A percentile compares a stretch with the other conserved stretches of the same genome.
Conservation (phyloP, 2,797 vertebrate genomes). For the Liparis tanakae region DNA sequence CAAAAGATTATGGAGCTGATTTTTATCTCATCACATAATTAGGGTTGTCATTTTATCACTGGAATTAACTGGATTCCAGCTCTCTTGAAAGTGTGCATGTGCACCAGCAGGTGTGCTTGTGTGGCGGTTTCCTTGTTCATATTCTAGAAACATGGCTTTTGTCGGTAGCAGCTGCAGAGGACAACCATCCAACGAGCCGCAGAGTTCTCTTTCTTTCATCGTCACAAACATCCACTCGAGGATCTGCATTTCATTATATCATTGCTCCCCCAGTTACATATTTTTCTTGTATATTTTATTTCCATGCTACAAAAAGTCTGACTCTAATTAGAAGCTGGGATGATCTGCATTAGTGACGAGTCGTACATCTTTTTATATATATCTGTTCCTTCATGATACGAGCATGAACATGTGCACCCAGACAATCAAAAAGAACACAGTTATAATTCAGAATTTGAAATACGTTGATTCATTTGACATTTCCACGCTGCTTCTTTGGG, state of each 20-base stretch:
- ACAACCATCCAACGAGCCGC: conserved; percentile 22
- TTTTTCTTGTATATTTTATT: conserved; percentile 13
- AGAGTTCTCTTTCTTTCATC: conserved; percentile 17
- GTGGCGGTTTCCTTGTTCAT: conserved; percentile 1
- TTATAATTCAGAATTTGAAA: conserved; percentile 22
- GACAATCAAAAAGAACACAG: conserved; percentile 20
- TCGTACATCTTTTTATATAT: neutral
- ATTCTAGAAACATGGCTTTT: conserved; percentile 17
- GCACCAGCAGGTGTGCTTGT: neutral
- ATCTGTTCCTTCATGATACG: conserved; percentile 32
- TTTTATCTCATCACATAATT: conserved; percentile 14
- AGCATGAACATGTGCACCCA: conserved; percentile 6
- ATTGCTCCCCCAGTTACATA: conserved; percentile 7
- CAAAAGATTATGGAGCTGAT: neutral
- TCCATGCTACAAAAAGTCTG: conserved; percentile 3
- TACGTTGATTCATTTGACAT: conserved; percentile 9
- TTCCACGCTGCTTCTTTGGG: conserved; percentile 19
- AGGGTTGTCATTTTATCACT: neutral
- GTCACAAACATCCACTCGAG: conserved; percentile 15
- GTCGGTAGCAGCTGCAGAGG: conserved; percentile 15
- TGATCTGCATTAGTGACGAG: conserved; percentile 6
- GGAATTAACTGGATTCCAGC: neutral
- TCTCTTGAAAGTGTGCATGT: conserved; percentile 4
- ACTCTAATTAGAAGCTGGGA: conserved; percentile 30
- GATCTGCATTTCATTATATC: conserved; percentile 60